Conservation (phyloP, 2,113 vertebrate species). For the Phrynosoma blainvillii region DNA sequence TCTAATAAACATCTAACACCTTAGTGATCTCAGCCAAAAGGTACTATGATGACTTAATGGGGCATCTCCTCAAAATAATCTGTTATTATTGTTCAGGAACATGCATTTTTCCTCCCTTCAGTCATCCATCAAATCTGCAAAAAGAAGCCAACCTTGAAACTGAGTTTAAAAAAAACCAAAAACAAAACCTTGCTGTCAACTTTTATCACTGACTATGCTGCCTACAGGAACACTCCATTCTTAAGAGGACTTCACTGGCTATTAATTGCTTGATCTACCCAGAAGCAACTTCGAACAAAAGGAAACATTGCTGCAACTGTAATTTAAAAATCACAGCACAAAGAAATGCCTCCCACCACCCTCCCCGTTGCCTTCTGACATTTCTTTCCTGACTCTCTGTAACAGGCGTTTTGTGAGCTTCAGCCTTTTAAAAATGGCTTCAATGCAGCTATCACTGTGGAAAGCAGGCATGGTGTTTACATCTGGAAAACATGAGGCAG, state of each 20-base stretch:
- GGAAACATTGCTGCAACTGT: slow-evolving; percentile 40
- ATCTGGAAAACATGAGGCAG: slow-evolving; percentile 20
- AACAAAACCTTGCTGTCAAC: neutral
- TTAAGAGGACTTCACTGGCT: slow-evolving; percentile 37
- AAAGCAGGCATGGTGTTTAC: slow-evolving; percentile 23
- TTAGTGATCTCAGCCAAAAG: neutral
- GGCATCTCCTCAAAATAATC: neutral
- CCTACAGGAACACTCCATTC: slow-evolving; percentile 49
- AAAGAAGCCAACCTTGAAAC: neutral
- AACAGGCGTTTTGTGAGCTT: slow-evolving; percentile 28
- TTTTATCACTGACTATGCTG: slow-evolving; percentile 9
- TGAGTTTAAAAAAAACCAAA: neutral
- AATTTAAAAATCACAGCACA: slow-evolving; percentile 57
- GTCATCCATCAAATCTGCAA: neutral
- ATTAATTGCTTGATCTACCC: slow-evolving; percentile 56
- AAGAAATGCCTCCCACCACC: slow-evolving; percentile 37
- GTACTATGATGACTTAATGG: neutral
- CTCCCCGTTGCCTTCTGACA: slow-evolving; percentile 28
- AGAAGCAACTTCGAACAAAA: slow-evolving; percentile 54
- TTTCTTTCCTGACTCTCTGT: slow-evolving; percentile 12
- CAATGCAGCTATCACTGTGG: slow-evolving; percentile 23
- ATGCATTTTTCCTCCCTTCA: neutral
- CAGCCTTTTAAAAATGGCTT: slow-evolving; percentile 36
- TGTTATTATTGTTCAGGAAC: neutral
- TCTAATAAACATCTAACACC: neutral